These are phyloP conservation scores for Mimumesa dahlbomi DNA, from an alignment of 2,888 invertebrate genomes.

Conservation along the genomic window DNA sequence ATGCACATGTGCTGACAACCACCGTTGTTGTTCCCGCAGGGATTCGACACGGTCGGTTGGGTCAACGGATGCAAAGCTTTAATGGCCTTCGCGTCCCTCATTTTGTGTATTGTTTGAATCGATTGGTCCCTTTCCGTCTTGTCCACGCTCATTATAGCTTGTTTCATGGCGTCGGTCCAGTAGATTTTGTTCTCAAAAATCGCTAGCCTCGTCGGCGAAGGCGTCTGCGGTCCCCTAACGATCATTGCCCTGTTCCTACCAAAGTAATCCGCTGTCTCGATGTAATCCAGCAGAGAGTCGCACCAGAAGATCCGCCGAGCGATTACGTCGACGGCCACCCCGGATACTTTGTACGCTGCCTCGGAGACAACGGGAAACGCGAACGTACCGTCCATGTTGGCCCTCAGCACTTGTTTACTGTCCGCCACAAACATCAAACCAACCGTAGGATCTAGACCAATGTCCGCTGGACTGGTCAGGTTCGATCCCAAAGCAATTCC, in stretches of 20 bases:
- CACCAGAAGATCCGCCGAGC: conserved; percentile 97
- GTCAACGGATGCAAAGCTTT: conserved; percentile 90
- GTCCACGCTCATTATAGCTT: conserved; percentile 92
- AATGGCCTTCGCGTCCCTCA: conserved; percentile 91
- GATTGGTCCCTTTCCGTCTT: conserved; percentile 91
- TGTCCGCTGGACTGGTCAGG: conserved; percentile 93
- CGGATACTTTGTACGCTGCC: conserved; percentile 96
- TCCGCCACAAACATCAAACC: conserved; percentile 95
- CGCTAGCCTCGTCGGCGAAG: conserved; percentile 91
- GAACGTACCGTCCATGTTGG: conserved; percentile 97
- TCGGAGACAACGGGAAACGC: conserved; percentile 92
- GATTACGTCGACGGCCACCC: conserved; percentile 94
- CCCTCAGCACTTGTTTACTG: conserved; percentile 90
- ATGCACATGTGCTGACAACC: conserved; percentile 97
- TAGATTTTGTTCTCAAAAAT: conserved; percentile 93
- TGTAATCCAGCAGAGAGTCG: conserved; percentile 96
- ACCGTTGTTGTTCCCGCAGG: conserved; percentile 93
- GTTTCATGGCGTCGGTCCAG: conserved; percentile 96
- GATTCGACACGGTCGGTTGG: conserved; percentile 87
- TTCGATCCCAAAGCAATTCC: conserved; percentile 96
- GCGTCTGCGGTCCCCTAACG: conserved; percentile 91
- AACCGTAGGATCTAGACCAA: conserved; percentile 94
- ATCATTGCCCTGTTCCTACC: conserved; percentile 91
- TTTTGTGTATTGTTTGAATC: conserved; percentile 90
- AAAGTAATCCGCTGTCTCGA: conserved; percentile 97